Percentiles rank a stretch among this genome's conserved stretches.
Evolutionary conservation across 2,888 invertebrate species (phyloP).

Genomic region (Cerceris ruficornis): DNA sequence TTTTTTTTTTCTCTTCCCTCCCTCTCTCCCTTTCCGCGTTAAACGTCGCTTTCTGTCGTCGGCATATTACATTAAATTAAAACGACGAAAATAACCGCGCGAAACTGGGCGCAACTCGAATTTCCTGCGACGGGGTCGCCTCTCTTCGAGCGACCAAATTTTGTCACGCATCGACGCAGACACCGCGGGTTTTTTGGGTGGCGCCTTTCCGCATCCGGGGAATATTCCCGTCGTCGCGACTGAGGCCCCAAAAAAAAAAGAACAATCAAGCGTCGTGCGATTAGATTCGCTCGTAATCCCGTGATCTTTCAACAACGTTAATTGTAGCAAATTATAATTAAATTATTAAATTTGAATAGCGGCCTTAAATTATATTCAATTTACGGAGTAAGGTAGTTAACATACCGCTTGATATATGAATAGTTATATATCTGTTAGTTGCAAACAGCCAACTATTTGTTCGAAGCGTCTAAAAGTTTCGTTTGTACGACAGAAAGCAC

Average conservation of each 20-base stretch:
- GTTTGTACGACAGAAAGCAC: too few relatives aligned
- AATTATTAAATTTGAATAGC: too few relatives aligned
- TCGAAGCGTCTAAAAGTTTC: too few relatives aligned
- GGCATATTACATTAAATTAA: constrained; percentile 5
- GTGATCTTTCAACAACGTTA: too few relatives aligned
- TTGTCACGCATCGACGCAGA: neutral
- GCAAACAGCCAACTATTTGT: too few relatives aligned
- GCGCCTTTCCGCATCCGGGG: neutral
- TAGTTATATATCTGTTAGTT: too few relatives aligned
- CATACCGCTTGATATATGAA: too few relatives aligned
- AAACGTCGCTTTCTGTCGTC: constrained; percentile 35
- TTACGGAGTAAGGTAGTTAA: too few relatives aligned
- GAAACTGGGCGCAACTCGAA: constrained; percentile 1
- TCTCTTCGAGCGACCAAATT: neutral
- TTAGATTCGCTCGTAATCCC: too few relatives aligned
- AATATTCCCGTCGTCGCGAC: neutral
- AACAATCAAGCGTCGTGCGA: neutral
- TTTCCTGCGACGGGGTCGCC: neutral
- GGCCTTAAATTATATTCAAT: too few relatives aligned
- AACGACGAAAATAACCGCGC: constrained; percentile 13
- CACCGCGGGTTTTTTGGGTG: neutral
- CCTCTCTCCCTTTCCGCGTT: constrained; percentile 12
- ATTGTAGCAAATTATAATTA: too few relatives aligned
- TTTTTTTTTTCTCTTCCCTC: constrained; percentile 9
- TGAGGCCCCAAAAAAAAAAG: neutral